Evolutionary conservation across 2,888 invertebrate genomes (phyloP).

Genomic region (Caenorhabditis panamensis): DNA sequence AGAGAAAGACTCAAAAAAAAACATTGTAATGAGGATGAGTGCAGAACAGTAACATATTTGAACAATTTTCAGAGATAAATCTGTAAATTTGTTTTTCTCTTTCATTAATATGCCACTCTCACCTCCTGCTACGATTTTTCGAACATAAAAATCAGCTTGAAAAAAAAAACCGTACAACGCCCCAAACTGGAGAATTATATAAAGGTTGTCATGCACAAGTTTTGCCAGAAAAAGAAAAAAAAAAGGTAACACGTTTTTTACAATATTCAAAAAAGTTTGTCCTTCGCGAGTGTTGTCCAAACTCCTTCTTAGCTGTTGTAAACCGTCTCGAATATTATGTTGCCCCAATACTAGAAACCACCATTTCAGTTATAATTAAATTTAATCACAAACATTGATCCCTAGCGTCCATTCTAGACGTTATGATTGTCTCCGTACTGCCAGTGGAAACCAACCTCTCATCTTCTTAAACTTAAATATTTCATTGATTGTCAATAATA

Average conservation of each 20-base stretch:
- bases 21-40: constrained; percentile 9
- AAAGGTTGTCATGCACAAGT: constrained; percentile 31
- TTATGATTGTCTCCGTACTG: too few species aligned
- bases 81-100: neutral
- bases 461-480: too few species aligned
- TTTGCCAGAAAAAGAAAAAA: constrained; percentile 30
- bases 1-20: constrained; percentile 2
- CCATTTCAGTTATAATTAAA: too few species aligned
- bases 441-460: too few species aligned
- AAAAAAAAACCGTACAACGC: constrained; percentile 12
- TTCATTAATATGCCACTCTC: neutral
- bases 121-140: constrained; percentile 33
- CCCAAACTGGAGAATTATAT: constrained; percentile 12
- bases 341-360: constrained; percentile 17
- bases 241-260: constrained; percentile 39
- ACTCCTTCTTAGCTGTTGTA: constrained; percentile 34
- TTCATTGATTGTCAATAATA: too few species aligned
- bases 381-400: neutral
- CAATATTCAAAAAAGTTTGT: constrained; percentile 33
- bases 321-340: constrained; percentile 20
- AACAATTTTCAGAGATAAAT: neutral
- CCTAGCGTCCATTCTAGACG: neutral
- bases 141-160: constrained; percentile 27
- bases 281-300: constrained; percentile 40
- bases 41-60: constrained; percentile 13